Evolutionary conservation across 1,140 invertebrate species (phyloP).

Genomic region (Rhynchophorus ferrugineus): DNA sequence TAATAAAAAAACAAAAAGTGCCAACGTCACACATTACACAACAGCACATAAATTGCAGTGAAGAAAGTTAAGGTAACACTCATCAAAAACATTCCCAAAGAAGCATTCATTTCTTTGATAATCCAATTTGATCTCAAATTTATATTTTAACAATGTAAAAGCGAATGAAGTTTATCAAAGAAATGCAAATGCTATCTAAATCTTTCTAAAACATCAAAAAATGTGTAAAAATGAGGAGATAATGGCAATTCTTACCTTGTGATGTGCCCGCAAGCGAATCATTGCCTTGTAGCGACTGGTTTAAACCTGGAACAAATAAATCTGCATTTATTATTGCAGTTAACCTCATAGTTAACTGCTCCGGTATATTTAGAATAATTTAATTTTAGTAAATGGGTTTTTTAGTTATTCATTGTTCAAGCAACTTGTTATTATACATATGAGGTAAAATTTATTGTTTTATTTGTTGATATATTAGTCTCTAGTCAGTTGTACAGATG

Average conservation of each 20-base stretch:
- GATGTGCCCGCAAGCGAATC: conserved; percentile 70
- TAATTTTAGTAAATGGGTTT: too few relatives aligned
- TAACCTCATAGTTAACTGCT: conserved; percentile 33
- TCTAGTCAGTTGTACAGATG: too few relatives aligned
- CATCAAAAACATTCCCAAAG: conserved; percentile 20
- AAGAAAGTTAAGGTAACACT: background rate
- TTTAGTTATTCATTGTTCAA: too few relatives aligned
- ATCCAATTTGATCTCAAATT: too few relatives aligned
- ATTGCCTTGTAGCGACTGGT: conserved; percentile 53
- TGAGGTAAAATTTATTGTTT: too few relatives aligned
- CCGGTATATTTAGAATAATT: conserved; percentile 3
- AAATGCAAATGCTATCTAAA: too few relatives aligned
- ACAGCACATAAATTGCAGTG: conserved; percentile 1
- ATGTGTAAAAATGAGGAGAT: too few relatives aligned
- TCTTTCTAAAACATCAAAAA: too few relatives aligned
- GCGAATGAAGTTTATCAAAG: too few relatives aligned
- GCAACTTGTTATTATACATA: too few relatives aligned
- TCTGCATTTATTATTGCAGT: conserved; percentile 29
- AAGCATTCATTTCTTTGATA: conserved; percentile 25
- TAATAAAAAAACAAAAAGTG: conserved; percentile 31
- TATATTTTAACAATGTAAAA: too few relatives aligned
- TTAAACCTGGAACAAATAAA: conserved; percentile 50
- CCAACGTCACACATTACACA: conserved; percentile 31
- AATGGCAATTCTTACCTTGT: conserved; percentile 83
- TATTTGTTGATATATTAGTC: too few relatives aligned